Evolutionary conservation across 2,113 vertebrate species (phyloP).

Genomic region (Meles meles): DNA sequence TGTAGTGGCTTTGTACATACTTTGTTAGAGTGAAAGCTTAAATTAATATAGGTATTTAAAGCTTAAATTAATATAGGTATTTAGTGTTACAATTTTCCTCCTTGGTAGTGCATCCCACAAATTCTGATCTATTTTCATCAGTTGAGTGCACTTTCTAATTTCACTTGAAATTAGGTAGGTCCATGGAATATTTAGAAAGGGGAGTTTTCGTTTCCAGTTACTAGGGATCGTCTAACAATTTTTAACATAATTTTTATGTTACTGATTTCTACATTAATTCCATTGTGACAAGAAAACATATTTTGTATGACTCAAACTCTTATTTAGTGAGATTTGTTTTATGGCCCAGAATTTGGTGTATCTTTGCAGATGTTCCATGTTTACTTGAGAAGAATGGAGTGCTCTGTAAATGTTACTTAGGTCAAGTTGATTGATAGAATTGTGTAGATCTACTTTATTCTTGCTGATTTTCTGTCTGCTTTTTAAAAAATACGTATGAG

Average conservation of each 20-base stretch:
- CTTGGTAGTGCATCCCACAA: not conserved
- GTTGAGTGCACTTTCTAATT: not conserved
- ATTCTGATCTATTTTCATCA: not conserved
- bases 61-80: not conserved
- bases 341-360: not conserved
- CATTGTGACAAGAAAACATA: not conserved
- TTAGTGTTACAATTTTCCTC: not conserved
- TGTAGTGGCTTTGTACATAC: not conserved
- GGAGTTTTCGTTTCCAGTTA: not conserved
- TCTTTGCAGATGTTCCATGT: not conserved
- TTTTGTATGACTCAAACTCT: not conserved
- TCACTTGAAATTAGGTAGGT: not conserved
- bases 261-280: not conserved
- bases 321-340: not conserved
- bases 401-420: not conserved
- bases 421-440: not conserved
- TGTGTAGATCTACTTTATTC: not conserved
- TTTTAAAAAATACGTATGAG: not conserved
- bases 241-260: not conserved
- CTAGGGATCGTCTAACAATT: not conserved
- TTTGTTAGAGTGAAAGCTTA: not conserved
- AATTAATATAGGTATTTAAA: not conserved
- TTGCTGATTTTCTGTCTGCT: not conserved
- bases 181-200: not conserved
- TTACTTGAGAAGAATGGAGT: not conserved